Percentiles rank a stretch among this genome's conserved stretches.
phyloP scores from a whole-genome alignment of 2,113 vertebrate species.

The Myotis lucifugus region DNA sequence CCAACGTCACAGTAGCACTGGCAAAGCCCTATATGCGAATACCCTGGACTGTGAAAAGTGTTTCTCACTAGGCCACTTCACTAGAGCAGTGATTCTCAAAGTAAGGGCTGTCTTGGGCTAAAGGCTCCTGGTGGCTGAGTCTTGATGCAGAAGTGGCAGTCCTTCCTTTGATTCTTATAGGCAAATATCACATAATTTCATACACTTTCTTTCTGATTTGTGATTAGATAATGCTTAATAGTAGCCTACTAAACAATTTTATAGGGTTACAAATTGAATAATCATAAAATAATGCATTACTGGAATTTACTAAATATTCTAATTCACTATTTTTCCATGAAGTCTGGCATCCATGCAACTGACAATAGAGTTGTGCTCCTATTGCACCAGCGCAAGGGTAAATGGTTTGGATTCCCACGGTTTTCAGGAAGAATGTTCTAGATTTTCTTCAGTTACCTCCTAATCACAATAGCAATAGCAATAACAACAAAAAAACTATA shows the following conservation, averaged over 20 bases:
- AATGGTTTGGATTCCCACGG: not conserved
- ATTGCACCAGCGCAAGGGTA: not conserved
- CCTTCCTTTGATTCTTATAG: conserved; percentile 38
- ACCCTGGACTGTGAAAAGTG: not conserved
- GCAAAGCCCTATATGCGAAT: not conserved
- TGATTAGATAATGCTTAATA: not conserved
- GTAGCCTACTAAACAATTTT: conserved; percentile 17
- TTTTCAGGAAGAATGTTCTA: not conserved
- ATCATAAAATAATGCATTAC: conserved; percentile 12
- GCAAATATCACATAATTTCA: conserved; percentile 13
- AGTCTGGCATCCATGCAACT: not conserved
- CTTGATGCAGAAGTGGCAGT: not conserved
- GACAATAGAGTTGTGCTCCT: not conserved
- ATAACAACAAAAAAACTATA: not conserved
- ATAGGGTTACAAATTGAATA: conserved; percentile 7
- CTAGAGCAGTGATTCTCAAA: not conserved
- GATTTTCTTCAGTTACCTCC: conserved; percentile 7
- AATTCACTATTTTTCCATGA: not conserved
- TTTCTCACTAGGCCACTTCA: not conserved
- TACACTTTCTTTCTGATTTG: not conserved
- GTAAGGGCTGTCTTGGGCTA: not conserved
- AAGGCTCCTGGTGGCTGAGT: not conserved
- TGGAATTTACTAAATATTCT: not conserved
- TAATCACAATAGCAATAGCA: not conserved
- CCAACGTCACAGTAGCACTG: not conserved